Conservation (phyloP, 2,888 invertebrate genomes). For the Nephrotoma appendiculata region DNA sequence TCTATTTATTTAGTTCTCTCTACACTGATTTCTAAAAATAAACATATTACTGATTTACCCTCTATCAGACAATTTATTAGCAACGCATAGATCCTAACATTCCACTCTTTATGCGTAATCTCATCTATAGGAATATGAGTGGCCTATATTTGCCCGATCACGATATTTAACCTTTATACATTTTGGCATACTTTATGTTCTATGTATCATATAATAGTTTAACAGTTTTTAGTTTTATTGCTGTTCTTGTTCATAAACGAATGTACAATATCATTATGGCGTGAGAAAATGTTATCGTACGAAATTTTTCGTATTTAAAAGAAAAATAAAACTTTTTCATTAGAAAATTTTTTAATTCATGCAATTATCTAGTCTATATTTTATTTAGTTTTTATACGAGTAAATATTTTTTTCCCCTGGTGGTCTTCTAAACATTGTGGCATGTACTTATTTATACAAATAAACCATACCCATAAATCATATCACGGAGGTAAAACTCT, state of each 20-base stretch:
- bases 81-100: not conserved
- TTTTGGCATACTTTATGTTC: not conserved
- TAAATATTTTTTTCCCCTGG: not conserved
- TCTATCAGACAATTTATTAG: not conserved
- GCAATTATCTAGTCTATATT: not conserved
- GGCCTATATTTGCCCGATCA: not conserved
- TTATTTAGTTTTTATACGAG: not conserved
- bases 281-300: not conserved
- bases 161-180: not conserved
- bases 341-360: not conserved
- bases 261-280: not conserved
- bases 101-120: not conserved
- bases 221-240: not conserved
- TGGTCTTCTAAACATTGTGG: not conserved
- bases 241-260: not conserved
- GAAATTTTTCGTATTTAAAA: not conserved
- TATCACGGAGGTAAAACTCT: not conserved
- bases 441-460: not conserved
- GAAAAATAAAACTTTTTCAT: not conserved
- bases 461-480: not conserved
- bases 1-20: not conserved
- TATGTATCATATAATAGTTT: not conserved
- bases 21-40: not conserved
- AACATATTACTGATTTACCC: not conserved
- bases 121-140: not conserved